These are phyloP conservation scores for Julus scandinavius DNA, from an alignment of 2,888 invertebrate species.

Conservation along the genomic window DNA sequence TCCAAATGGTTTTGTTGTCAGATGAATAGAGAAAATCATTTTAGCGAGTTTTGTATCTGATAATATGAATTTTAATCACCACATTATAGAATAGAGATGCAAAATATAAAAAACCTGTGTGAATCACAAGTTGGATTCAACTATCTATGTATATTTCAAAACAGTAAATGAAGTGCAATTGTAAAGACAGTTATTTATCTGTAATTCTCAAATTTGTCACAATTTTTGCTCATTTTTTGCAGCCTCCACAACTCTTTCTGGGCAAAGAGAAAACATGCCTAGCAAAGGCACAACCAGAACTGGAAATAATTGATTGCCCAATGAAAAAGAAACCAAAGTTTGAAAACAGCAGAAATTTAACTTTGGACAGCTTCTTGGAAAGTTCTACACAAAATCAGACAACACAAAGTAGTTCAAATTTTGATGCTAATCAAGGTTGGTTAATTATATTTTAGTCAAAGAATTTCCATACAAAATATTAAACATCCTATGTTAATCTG, in stretches of 20 bases:
- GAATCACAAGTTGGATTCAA: too few species aligned
- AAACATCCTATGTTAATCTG: too few species aligned
- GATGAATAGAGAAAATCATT: too few species aligned
- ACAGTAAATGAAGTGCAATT: not conserved
- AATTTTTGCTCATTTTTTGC: not conserved
- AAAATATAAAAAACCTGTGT: too few species aligned
- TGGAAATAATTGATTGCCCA: conserved; percentile 22
- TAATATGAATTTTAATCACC: too few species aligned
- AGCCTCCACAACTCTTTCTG: not conserved
- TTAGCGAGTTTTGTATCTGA: too few species aligned
- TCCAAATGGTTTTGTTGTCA: not conserved
- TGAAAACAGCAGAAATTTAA: not conserved
- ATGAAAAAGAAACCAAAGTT: conserved; percentile 28
- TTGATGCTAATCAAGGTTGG: not conserved
- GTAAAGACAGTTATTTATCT: not conserved
- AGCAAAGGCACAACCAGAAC: not conserved
- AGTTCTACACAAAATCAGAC: not conserved
- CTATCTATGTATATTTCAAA: too few species aligned
- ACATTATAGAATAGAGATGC: too few species aligned
- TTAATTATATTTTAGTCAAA: not conserved
- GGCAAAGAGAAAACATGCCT: not conserved
- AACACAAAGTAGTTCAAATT: not conserved
- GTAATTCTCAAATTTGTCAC: not conserved
- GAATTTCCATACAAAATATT: too few species aligned
- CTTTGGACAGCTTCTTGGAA: conserved; percentile 8